These are phyloP conservation scores for Pipa parva DNA, from an alignment of 2,113 vertebrate species.

Conservation along the genomic window DNA sequence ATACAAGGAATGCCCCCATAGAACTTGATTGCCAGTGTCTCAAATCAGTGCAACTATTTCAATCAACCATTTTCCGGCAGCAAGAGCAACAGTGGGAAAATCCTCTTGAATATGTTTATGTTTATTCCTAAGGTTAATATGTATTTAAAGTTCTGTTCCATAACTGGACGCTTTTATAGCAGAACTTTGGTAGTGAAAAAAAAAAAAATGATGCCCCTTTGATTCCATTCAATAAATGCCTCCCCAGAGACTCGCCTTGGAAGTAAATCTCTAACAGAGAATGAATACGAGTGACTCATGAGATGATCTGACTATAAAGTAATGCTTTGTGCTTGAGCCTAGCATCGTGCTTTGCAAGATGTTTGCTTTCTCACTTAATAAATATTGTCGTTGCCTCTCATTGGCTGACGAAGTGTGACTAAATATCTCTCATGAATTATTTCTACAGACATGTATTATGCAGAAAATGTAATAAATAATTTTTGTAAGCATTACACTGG, in stretches of 20 bases:
- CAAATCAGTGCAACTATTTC: too few species aligned
- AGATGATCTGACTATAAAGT: not conserved
- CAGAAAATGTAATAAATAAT: constrained; percentile 27
- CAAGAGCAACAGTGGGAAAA: too few species aligned
- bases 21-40: too few species aligned
- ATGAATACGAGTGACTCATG: not conserved
- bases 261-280: constrained; percentile 6
- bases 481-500: not conserved
- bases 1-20: too few species aligned
- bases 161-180: too few species aligned
- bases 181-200: not conserved
- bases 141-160: too few species aligned
- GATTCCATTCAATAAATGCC: not conserved
- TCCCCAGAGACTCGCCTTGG: not conserved
- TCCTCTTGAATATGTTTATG: too few species aligned
- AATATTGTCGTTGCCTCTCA: constrained; percentile 23
- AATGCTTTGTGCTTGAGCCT: not conserved
- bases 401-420: constrained; percentile 23
- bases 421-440: constrained; percentile 30
- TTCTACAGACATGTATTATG: constrained; percentile 17
- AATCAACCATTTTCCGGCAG: too few species aligned
- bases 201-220: not conserved
- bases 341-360: constrained; percentile 1
- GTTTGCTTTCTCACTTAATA: constrained; percentile 37
- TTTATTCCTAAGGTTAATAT: too few species aligned